These are phyloP conservation scores for Eristalinus sepulchralis DNA, from an alignment of 2,888 invertebrate genomes.

Conservation along the genomic window DNA sequence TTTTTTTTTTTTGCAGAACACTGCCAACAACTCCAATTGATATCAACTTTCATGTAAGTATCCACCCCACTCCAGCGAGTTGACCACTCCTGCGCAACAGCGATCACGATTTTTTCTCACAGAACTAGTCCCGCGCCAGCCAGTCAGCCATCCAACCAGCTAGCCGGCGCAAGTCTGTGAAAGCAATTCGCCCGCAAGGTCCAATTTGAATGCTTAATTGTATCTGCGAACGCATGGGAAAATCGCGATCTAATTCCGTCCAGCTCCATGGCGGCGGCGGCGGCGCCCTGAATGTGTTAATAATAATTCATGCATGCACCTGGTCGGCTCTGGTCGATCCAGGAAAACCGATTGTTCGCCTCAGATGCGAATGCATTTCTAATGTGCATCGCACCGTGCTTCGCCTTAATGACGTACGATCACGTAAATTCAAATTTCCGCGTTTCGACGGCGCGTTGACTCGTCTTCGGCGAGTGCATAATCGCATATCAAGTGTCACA, in stretches of 20 bases:
- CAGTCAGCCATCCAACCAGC: not conserved
- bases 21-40: conserved; percentile 36
- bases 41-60: conserved; percentile 64
- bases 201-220: conserved; percentile 59
- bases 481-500: not conserved
- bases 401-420: conserved; percentile 31
- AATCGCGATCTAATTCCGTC: conserved; percentile 50
- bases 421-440: conserved; percentile 33
- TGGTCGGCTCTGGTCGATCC: conserved; percentile 20
- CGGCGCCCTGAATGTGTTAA: conserved; percentile 32
- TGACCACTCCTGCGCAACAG: conserved; percentile 35
- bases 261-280: conserved; percentile 6
- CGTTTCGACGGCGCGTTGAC: not conserved
- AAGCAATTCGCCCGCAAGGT: conserved; percentile 24
- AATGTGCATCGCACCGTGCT: conserved; percentile 8
- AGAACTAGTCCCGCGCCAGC: conserved; percentile 18
- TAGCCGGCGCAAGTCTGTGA: not conserved
- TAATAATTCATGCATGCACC: conserved; percentile 42
- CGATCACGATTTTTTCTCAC: conserved; percentile 15
- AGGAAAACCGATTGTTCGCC: not conserved
- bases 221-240: conserved; percentile 60
- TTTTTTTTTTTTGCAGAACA: conserved; percentile 30
- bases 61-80: not conserved
- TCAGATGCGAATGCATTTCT: not conserved
- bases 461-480: not conserved